Percentiles rank a stretch among this genome's conserved stretches.
phyloP scores from a whole-genome alignment of 1,140 invertebrate genomes.

The Saxidomus purpurata region DNA sequence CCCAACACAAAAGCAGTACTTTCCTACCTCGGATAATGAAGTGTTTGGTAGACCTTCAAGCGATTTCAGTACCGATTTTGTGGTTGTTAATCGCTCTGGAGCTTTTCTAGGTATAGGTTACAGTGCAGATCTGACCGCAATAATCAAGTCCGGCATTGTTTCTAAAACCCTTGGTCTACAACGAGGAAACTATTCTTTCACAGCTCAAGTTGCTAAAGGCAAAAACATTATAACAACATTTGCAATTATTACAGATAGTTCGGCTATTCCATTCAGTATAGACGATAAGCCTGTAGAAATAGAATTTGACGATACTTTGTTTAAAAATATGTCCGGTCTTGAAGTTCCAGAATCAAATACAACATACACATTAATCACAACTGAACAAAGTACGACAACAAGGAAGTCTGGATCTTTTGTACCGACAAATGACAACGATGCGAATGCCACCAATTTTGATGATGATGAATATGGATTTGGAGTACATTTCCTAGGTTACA shows the following conservation, averaged over 20 bases:
- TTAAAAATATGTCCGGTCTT: conserved; percentile 29
- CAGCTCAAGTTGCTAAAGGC: not conserved
- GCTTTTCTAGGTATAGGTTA: conserved; percentile 45
- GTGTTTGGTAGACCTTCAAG: not conserved
- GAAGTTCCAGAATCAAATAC: not conserved
- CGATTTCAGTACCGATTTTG: conserved; percentile 37
- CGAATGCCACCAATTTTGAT: not conserved
- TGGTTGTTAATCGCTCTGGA: conserved; percentile 6
- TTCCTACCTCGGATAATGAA: not conserved
- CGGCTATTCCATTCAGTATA: not conserved
- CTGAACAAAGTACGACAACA: not conserved
- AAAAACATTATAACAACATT: conserved; percentile 29
- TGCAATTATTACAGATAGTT: conserved; percentile 6
- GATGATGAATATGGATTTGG: conserved; percentile 37
- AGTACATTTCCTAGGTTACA: conserved; percentile 36
- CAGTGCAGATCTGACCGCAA: conserved; percentile 11
- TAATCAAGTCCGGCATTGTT: conserved; percentile 14
- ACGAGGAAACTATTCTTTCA: conserved; percentile 32
- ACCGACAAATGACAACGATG: not conserved
- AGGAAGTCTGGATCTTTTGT: not conserved
- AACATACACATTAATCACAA: not conserved
- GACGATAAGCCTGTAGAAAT: conserved; percentile 29
- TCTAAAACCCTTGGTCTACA: not conserved
- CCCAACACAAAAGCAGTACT: conserved; percentile 2
- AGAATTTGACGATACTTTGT: conserved; percentile 12